Conservation (phyloP, 2,888 invertebrate genomes). For the Lapara coniferarum region DNA sequence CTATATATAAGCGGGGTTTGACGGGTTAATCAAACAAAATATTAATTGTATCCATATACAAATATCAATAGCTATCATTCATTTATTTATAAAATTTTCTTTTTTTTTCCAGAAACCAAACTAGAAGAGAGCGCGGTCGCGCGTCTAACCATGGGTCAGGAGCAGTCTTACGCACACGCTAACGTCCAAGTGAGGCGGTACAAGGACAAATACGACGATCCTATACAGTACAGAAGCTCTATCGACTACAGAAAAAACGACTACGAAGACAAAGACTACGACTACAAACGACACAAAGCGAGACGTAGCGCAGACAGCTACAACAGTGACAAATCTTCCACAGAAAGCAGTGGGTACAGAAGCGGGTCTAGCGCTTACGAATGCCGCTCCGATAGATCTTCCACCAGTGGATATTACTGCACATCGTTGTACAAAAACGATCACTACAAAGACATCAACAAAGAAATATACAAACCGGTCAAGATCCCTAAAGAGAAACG, state of each 20-base stretch:
- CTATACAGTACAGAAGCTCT: constrained; percentile 56
- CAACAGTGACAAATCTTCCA: constrained; percentile 75
- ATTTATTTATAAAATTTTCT: constrained; percentile 3
- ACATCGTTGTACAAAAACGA: constrained; percentile 80
- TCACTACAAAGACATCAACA: constrained; percentile 76
- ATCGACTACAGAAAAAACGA: constrained; percentile 58
- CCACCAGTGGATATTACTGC: constrained; percentile 72
- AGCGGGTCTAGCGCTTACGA: constrained; percentile 77
- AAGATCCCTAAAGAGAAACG: constrained; percentile 79
- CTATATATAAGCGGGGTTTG: no score
- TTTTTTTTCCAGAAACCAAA: constrained; percentile 61
- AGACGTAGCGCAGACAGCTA: constrained; percentile 72
- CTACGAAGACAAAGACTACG: constrained; percentile 56
- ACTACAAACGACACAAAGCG: constrained; percentile 65
- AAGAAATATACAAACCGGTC: constrained; percentile 78
- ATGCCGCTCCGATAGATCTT: constrained; percentile 69
- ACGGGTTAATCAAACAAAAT: no score
- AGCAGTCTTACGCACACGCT: constrained; percentile 74
- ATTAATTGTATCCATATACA: no score
- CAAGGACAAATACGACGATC: constrained; percentile 68
- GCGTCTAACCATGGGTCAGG: constrained; percentile 74
- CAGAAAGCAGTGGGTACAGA: constrained; percentile 76
- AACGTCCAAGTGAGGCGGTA: constrained; percentile 64
- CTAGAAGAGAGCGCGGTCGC: constrained; percentile 56
- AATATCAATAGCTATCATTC: neutral